These are phyloP conservation scores for Phaethornis superciliosus DNA, from an alignment of 2,113 vertebrate genomes.

Conservation along the genomic window DNA sequence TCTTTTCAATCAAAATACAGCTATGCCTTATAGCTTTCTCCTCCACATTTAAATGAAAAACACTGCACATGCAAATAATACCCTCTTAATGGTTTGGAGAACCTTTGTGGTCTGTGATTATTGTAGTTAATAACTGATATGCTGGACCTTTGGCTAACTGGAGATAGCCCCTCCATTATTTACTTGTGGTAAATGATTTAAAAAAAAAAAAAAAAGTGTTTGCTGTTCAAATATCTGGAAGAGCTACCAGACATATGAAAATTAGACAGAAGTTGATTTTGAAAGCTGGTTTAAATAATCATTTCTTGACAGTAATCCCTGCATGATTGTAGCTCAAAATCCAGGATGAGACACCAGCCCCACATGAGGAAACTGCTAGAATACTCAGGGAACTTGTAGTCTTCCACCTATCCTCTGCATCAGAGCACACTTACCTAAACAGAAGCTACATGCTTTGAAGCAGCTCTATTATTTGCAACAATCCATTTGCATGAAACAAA, in stretches of 20 bases:
- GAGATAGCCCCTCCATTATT: constrained; percentile 6
- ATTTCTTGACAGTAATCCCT: background rate
- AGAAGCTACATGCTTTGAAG: background rate
- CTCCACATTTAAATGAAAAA: constrained; percentile 44
- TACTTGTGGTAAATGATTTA: background rate
- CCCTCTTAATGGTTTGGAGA: constrained; percentile 21
- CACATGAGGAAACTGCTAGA: background rate
- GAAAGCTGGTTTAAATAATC: background rate
- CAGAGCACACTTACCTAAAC: background rate
- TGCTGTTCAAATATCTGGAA: background rate
- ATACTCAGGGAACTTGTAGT: background rate
- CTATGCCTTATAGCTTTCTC: background rate
- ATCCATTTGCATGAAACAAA: background rate
- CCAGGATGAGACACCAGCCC: background rate
- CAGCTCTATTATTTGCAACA: background rate
- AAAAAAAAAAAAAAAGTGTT: background rate
- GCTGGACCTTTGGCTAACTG: background rate
- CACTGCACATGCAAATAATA: constrained; percentile 34
- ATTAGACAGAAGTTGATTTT: background rate
- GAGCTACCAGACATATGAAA: background rate
- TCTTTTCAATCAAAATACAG: constrained; percentile 35
- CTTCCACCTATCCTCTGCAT: background rate
- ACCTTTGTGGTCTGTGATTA: background rate
- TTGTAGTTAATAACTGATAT: background rate
- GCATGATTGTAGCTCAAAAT: background rate